Evolutionary conservation across 2,888 invertebrate species (phyloP).

Genomic region (Patella pellucida): DNA sequence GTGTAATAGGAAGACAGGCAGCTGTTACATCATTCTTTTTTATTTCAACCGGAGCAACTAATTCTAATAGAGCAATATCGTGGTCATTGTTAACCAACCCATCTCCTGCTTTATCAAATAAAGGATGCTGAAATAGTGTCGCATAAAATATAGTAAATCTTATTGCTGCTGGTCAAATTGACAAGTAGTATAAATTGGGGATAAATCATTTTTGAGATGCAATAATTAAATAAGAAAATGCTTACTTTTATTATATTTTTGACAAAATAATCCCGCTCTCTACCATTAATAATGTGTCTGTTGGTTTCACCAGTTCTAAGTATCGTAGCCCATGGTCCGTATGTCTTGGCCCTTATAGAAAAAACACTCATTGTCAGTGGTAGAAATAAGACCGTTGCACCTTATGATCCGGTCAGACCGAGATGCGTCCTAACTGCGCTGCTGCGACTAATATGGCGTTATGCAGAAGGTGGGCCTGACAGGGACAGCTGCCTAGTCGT

Average conservation of each 20-base stretch:
- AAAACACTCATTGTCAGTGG: too few species aligned
- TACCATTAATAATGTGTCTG: constrained; percentile 20
- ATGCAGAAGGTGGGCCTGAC: too few species aligned
- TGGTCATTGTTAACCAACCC: constrained; percentile 20
- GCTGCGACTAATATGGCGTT: too few species aligned
- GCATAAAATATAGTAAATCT: too few species aligned
- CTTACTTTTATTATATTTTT: constrained; percentile 33
- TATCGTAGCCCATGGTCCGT: constrained; percentile 24
- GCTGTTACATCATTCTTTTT: constrained; percentile 23
- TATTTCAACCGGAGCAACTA: constrained; percentile 18
- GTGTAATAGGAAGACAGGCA: constrained; percentile 22
- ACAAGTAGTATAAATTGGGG: too few species aligned
- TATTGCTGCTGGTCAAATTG: too few species aligned
- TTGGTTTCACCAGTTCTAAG: constrained; percentile 23
- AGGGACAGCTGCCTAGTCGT: too few species aligned
- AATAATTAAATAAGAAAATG: background rate
- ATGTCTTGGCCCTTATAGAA: constrained; percentile 21
- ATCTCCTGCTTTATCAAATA: constrained; percentile 23
- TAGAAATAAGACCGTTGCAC: too few species aligned
- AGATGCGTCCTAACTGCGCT: too few species aligned
- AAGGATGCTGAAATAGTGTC: constrained; percentile 27
- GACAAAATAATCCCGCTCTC: constrained; percentile 28
- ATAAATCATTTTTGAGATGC: background rate
- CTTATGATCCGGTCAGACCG: too few species aligned
- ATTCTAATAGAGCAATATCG: constrained; percentile 34